A percentile compares a stretch with the other conserved stretches of the same genome.
These are phyloP conservation scores for Amia ocellicauda DNA, from an alignment of 2,113 vertebrate genomes.

Conservation along the genomic window DNA sequence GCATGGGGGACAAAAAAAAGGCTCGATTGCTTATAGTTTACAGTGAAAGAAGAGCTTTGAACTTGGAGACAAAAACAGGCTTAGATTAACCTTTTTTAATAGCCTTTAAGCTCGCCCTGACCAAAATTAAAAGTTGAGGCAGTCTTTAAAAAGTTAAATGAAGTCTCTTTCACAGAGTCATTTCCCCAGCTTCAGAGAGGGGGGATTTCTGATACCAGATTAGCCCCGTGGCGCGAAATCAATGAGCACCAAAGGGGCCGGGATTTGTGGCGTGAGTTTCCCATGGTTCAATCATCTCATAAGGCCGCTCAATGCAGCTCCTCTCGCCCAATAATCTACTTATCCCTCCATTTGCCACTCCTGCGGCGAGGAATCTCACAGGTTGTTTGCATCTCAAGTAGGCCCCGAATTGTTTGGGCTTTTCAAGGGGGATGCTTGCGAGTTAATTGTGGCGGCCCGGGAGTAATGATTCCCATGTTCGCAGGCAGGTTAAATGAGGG, in stretches of 20 bases:
- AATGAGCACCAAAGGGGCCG: conserved; percentile 44
- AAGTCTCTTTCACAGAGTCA: conserved; percentile 25
- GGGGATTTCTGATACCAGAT: conserved; percentile 46
- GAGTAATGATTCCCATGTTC: conserved; percentile 58
- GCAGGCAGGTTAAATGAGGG: conserved; percentile 44
- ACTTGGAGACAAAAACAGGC: conserved; percentile 34
- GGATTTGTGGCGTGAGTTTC: conserved; percentile 68
- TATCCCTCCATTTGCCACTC: conserved; percentile 65
- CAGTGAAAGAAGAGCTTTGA: conserved; percentile 23
- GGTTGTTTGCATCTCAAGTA: conserved; percentile 75
- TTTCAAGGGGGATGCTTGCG: conserved; percentile 38
- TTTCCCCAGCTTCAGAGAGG: conserved; percentile 29
- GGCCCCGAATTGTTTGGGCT: conserved; percentile 54
- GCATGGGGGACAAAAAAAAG: conserved; percentile 27
- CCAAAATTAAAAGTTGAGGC: conserved; percentile 20
- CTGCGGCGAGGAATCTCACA: conserved; percentile 52
- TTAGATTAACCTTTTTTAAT: conserved; percentile 25
- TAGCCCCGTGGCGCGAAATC: conserved; percentile 39
- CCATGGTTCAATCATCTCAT: conserved; percentile 71
- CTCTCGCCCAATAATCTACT: conserved; percentile 73
- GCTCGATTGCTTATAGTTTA: conserved; percentile 40
- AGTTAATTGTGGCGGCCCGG: conserved; percentile 57
- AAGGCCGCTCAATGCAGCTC: conserved; percentile 64
- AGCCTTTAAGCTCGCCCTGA: conserved; percentile 26
- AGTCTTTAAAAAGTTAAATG: conserved; percentile 38